Evolutionary conservation across 2,888 invertebrate genomes (phyloP).

Genomic region (Lottia scabra): DNA sequence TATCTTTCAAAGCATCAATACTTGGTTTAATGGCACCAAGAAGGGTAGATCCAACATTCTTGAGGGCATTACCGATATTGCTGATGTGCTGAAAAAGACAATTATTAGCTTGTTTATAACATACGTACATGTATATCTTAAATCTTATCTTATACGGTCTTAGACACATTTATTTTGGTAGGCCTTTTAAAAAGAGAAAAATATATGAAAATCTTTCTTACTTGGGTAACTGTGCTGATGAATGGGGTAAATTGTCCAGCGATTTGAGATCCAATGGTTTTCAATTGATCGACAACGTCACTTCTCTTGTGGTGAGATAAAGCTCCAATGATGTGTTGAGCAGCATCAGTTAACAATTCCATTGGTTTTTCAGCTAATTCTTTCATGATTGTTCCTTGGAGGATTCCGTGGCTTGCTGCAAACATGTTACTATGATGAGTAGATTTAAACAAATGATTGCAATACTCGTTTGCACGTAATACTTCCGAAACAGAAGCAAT

Average conservation of each 20-base stretch:
- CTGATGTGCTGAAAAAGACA: constrained; percentile 5
- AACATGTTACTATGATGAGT: neutral
- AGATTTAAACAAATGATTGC: no score
- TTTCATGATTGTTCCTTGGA: constrained; percentile 5
- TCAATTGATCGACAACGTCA: constrained; percentile 2
- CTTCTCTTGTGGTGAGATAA: neutral
- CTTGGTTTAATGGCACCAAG: constrained; percentile 10
- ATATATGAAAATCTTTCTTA: neutral
- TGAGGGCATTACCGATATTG: constrained; percentile 2
- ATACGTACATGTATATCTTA: no score
- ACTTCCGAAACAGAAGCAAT: neutral
- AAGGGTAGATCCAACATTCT: constrained; percentile 6
- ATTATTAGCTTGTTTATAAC: no score
- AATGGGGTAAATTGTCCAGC: neutral
- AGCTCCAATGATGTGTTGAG: neutral
- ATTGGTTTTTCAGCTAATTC: constrained; percentile 4
- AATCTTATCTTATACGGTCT: no score
- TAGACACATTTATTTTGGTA: no score
- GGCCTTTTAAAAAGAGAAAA: no score
- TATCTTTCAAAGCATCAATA: constrained; percentile 5
- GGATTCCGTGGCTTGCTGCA: constrained; percentile 12
- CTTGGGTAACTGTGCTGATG: constrained; percentile 5
- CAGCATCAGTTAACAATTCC: neutral
- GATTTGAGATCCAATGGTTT: neutral
- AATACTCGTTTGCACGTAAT: neutral